These are phyloP conservation scores for Arnoldichthys spilopterus DNA, from an alignment of 2,797 vertebrate genomes.

Conservation along the genomic window DNA sequence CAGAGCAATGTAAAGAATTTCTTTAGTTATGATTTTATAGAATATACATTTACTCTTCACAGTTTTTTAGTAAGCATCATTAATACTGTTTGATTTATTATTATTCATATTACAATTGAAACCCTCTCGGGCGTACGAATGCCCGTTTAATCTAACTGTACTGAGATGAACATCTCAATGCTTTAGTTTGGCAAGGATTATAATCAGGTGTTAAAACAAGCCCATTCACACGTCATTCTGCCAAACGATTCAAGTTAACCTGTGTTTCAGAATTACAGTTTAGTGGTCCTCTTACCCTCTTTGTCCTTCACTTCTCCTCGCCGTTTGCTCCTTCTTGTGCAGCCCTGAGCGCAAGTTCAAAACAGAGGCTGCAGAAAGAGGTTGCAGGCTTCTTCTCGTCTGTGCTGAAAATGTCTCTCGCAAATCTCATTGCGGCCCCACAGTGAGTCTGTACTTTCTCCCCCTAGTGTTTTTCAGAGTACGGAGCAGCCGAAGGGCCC, in stretches of 20 bases:
- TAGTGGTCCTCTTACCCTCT: constrained; percentile 73
- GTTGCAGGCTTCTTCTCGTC: constrained; percentile 30
- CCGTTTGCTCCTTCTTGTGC: constrained; percentile 17
- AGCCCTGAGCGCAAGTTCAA: constrained; percentile 22
- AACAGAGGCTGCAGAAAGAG: constrained; percentile 28
- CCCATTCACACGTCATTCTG: constrained; percentile 65
- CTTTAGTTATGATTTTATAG: constrained; percentile 82
- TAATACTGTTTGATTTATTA: constrained; percentile 65
- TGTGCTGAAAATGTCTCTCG: constrained; percentile 39
- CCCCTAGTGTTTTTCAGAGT: constrained; percentile 23
- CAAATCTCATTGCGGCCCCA: constrained; percentile 40
- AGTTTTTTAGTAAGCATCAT: constrained; percentile 80
- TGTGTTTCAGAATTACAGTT: constrained; percentile 75
- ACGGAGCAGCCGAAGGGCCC: constrained; percentile 19
- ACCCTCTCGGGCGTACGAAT: constrained; percentile 67
- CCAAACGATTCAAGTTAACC: constrained; percentile 73
- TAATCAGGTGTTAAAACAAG: constrained; percentile 79
- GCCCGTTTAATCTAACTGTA: constrained; percentile 75
- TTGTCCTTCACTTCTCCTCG: constrained; percentile 22
- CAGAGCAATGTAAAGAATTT: constrained; percentile 89
- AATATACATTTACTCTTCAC: constrained; percentile 95
- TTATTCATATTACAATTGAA: constrained; percentile 61
- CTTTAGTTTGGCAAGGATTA: constrained; percentile 74
- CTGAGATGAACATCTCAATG: constrained; percentile 78
- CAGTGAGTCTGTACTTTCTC: constrained; percentile 12